phyloP scores from a whole-genome alignment of 2,888 invertebrate genomes.

The Tetropium fuscum region DNA sequence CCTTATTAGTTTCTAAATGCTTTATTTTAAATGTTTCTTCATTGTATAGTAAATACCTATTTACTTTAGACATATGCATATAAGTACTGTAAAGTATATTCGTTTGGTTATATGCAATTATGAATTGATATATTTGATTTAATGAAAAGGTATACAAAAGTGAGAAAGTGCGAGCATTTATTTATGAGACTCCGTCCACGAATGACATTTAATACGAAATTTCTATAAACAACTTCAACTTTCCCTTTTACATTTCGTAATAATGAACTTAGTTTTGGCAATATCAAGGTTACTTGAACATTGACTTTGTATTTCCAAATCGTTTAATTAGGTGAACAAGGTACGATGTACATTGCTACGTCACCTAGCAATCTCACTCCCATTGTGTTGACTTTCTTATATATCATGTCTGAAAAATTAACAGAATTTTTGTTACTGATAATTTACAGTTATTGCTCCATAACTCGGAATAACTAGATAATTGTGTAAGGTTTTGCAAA shows the following conservation, averaged over 20 bases:
- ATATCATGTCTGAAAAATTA: conserved; percentile 1
- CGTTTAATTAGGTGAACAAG: conserved; percentile 31
- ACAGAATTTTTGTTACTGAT: too few species aligned
- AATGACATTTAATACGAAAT: conserved; percentile 32
- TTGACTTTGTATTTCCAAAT: conserved; percentile 54
- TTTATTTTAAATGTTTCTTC: too few species aligned
- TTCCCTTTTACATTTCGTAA: conserved; percentile 50
- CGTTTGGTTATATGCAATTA: too few species aligned
- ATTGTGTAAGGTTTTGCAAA: too few species aligned
- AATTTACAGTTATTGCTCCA: too few species aligned
- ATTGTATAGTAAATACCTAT: too few species aligned
- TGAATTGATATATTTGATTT: not conserved
- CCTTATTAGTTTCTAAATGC: too few species aligned
- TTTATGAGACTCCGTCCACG: conserved; percentile 5
- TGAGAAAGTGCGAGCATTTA: conserved; percentile 14
- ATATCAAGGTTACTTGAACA: conserved; percentile 58
- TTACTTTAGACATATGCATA: too few species aligned
- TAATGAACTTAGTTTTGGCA: conserved; percentile 52
- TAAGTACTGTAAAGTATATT: too few species aligned
- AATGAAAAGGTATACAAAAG: conserved; percentile 3
- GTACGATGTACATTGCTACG: too few species aligned
- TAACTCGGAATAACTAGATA: too few species aligned
- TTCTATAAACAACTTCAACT: conserved; percentile 41
- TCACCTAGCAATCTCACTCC: conserved; percentile 25
- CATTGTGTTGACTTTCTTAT: conserved; percentile 24